Base-by-base conservation (phyloP, 2,888 invertebrate species). In the Pristionchus arcanus region DNA sequence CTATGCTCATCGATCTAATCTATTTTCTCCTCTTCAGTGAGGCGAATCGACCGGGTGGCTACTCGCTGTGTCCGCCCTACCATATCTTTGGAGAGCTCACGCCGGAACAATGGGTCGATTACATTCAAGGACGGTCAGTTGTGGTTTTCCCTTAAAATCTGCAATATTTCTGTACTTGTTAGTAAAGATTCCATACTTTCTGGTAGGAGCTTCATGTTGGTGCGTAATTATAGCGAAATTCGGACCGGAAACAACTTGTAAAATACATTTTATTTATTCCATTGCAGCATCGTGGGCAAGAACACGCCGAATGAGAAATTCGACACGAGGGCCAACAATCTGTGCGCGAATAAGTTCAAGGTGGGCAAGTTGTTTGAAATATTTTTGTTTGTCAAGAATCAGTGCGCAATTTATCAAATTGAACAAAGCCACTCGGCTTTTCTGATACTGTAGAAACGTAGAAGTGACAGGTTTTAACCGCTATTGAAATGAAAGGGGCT, bases 281-380 rank as follows among this genome's bases (percentile, higher is more conserved):
- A 34, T 59, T 86, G 5, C 28, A 87, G 87, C 1, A 28, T 89
- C 5, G 9, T 49, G 37, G 25, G 42, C 0, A 25, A 31, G 1
- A 49, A 55, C 19, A 89, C 89, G 77, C 81, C 74, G n/a, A n/a
- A 15, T 16, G 37, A n/a, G 13, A 15, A 13, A 2, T 89, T 63
- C 42, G 89, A 89, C 42, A n/a, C 21, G 16, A 25, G 28, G 81
- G 37, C 19, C n/a, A 37, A 4, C 2, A 21, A 81, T 15, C 15
- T 81, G 19, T 42, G 16, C 55, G n/a, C 7, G 3, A 77, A 42
- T 21, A 89, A 89, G 42, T 89, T 81, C 81, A 74, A 89, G 53
- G 89, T 89, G 19, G 11, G 31, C 1, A 71, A 68, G 3, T 42
- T 49, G 5, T 49, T 83, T 49, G 2, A 53, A 4, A 0, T 37